Evolutionary conservation across 1,140 invertebrate species (phyloP).

Genomic region (Lepidurus arcticus): DNA sequence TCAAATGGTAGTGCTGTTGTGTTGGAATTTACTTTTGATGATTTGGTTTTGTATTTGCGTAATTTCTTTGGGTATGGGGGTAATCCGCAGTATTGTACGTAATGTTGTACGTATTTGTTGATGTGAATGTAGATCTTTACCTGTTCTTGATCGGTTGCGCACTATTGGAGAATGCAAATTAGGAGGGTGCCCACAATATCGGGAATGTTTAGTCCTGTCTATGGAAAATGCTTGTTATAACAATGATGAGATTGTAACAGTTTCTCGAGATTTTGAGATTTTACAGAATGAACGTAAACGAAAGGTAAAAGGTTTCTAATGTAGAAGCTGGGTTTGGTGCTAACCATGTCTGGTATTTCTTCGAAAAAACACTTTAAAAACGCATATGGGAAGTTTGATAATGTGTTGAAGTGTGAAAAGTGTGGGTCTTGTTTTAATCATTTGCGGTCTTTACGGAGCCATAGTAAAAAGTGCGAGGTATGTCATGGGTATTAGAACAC

Average conservation of each 20-base stretch:
- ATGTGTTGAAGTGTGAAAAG: background rate
- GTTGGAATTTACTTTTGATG: slow-evolving; percentile 6
- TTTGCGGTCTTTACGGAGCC: background rate
- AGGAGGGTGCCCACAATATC: background rate
- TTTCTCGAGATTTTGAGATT: slow-evolving; percentile 6
- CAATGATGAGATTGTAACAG: background rate
- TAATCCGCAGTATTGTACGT: background rate
- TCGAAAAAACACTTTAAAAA: background rate
- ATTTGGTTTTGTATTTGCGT: background rate
- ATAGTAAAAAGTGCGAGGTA: too few relatives aligned
- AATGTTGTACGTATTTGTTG: background rate
- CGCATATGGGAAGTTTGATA: background rate
- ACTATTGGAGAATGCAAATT: background rate
- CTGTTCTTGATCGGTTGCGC: background rate
- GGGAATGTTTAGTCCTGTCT: background rate
- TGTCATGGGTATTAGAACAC: background rate
- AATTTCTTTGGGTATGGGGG: background rate
- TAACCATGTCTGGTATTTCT: background rate
- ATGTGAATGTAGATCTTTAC: background rate
- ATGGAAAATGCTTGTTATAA: background rate
- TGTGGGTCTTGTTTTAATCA: background rate
- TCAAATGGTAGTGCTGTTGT: background rate
- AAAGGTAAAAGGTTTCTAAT: background rate
- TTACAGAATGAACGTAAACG: background rate
- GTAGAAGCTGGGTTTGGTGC: too few relatives aligned